Conservation (phyloP, 1,140 invertebrate species). For the Helicorthomorpha holstii region DNA sequence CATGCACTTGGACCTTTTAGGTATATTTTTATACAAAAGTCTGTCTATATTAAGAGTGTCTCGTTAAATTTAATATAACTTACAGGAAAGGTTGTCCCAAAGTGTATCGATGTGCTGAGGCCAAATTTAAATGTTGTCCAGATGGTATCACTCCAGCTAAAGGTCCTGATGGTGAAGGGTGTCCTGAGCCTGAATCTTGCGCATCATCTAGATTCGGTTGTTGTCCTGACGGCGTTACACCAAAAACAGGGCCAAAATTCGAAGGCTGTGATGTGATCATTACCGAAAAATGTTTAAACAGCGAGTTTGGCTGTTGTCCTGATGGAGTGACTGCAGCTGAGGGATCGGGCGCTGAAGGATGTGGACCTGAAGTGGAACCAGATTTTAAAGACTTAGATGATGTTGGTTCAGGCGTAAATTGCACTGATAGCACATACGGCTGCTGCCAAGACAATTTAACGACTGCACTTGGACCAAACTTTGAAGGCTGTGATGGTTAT, state of each 20-base stretch:
- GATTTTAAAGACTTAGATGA: slow-evolving; percentile 24
- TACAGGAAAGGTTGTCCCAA: slow-evolving; percentile 7
- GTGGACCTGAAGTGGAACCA: slow-evolving; percentile 31
- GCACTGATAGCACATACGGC: slow-evolving; percentile 38
- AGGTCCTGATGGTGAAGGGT: slow-evolving; percentile 25
- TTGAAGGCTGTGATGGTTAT: slow-evolving; percentile 39
- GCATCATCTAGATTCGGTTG: slow-evolving; percentile 16
- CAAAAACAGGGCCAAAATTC: slow-evolving; percentile 14
- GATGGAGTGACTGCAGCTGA: slow-evolving; percentile 57
- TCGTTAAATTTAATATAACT: not conserved
- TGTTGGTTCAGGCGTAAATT: slow-evolving; percentile 20
- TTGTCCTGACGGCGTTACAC: slow-evolving; percentile 14
- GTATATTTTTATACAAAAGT: slow-evolving; percentile 1
- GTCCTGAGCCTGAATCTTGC: slow-evolving; percentile 11
- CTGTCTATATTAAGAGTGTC: too few species aligned
- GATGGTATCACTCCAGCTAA: slow-evolving; percentile 38
- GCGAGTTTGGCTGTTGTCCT: slow-evolving; percentile 20
- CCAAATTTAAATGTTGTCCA: slow-evolving; percentile 43
- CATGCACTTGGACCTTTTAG: slow-evolving; percentile 4
- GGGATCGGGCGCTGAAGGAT: slow-evolving; percentile 68
- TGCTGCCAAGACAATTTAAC: slow-evolving; percentile 31
- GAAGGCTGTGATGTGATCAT: slow-evolving; percentile 21
- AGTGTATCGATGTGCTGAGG: slow-evolving; percentile 23
- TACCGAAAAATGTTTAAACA: not conserved
- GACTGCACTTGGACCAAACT: slow-evolving; percentile 24